A percentile compares a stretch with the other conserved stretches of the same genome.
Conservation (phyloP, 2,113 vertebrate genomes). For the Sceloporus undulatus region DNA sequence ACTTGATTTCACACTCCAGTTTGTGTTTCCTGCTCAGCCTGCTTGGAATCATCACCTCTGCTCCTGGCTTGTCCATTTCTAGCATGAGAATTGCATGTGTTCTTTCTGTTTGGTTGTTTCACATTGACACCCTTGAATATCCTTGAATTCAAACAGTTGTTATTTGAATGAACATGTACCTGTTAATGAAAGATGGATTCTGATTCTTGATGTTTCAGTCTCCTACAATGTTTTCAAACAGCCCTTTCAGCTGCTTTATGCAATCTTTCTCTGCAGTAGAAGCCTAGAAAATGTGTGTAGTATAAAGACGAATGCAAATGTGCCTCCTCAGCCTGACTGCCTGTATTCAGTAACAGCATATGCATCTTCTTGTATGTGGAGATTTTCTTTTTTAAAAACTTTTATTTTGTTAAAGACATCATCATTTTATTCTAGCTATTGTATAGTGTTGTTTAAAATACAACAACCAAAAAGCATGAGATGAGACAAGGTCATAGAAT, state of each 20-base stretch:
- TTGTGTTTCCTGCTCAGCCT: neutral
- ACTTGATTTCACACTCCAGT: neutral
- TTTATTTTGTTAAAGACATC: neutral
- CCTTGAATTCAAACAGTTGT: neutral
- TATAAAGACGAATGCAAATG: neutral
- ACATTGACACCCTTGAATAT: neutral
- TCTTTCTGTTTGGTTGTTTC: neutral
- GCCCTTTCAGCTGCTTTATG: neutral
- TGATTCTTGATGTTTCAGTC: neutral
- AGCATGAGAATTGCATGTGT: neutral
- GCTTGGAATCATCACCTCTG: neutral
- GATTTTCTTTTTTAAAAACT: neutral
- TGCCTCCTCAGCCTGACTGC: neutral
- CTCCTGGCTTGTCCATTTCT: neutral
- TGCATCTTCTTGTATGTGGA: neutral
- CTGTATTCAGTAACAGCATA: neutral
- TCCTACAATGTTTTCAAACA: neutral
- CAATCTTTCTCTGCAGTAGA: neutral
- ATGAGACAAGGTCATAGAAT: neutral
- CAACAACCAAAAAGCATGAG: neutral
- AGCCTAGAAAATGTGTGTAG: neutral
- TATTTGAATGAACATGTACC: neutral
- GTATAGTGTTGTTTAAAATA: neutral
- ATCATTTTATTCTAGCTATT: neutral
- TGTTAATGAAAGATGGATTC: neutral